These are phyloP conservation scores for Cynodonichthys magdalenae DNA, from an alignment of 2,797 vertebrate species.

Conservation along the genomic window DNA sequence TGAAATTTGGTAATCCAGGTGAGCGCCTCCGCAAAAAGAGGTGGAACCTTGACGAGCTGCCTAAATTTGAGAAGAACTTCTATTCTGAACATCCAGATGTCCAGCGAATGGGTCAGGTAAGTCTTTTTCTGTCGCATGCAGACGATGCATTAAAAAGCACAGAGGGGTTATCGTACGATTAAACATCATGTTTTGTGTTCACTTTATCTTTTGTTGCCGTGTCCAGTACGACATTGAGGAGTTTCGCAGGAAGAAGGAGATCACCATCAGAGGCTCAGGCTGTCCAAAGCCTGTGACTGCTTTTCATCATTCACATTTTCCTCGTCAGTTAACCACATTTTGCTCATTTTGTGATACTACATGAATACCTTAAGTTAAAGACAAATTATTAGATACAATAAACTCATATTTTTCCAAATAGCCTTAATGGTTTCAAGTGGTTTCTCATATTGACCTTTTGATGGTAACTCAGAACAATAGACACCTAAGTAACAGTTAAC, in stretches of 20 bases:
- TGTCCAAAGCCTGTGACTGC: slow-evolving; percentile 87
- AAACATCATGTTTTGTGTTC: neutral
- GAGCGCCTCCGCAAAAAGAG: slow-evolving; percentile 95
- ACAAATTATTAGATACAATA: no score
- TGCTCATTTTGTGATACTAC: neutral
- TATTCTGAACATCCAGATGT: slow-evolving; percentile 92
- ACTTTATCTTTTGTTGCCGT: neutral
- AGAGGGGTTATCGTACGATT: fast-evolving
- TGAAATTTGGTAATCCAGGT: slow-evolving; percentile 96
- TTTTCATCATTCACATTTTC: slow-evolving; percentile 95
- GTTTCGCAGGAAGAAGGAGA: slow-evolving; percentile 91
- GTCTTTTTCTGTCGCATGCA: neutral
- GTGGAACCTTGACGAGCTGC: slow-evolving; percentile 94
- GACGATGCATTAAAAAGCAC: neutral
- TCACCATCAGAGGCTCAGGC: slow-evolving; percentile 90
- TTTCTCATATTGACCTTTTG: neutral
- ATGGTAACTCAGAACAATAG: neutral
- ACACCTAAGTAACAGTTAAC: neutral
- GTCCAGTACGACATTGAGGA: slow-evolving; percentile 92
- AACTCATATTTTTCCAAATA: no score
- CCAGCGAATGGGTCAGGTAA: slow-evolving; percentile 86
- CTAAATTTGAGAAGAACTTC: slow-evolving; percentile 99
- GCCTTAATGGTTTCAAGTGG: no score
- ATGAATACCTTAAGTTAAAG: neutral
- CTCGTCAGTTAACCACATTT: slow-evolving; percentile 85